These are phyloP conservation scores for Dermochelys coriacea DNA, from an alignment of 2,797 vertebrate species.

Conservation along the genomic window DNA sequence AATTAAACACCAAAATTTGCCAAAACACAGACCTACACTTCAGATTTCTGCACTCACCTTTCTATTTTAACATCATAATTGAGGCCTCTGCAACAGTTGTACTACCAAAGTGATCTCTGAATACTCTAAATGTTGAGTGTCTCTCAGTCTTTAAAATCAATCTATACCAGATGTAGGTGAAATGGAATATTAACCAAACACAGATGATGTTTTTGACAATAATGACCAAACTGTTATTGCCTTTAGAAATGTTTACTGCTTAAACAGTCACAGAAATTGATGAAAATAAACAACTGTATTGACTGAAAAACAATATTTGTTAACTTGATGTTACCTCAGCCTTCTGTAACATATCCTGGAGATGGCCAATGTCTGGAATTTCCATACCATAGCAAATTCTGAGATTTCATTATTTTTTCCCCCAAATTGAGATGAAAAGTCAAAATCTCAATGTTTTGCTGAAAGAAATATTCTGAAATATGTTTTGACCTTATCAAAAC, in stretches of 20 bases:
- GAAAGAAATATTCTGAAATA: not conserved
- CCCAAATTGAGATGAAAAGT: not conserved
- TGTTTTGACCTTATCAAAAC: not conserved
- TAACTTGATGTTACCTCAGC: not conserved
- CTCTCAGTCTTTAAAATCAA: not conserved
- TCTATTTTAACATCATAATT: not conserved
- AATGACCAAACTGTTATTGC: not conserved
- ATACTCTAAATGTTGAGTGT: not conserved
- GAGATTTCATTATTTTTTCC: not conserved
- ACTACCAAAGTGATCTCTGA: not conserved
- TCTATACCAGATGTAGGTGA: not conserved
- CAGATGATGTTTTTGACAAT: not conserved
- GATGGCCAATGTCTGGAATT: not conserved
- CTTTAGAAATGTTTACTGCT: not conserved
- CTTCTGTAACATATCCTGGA: not conserved
- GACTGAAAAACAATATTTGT: not conserved
- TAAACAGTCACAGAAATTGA: not conserved
- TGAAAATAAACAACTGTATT: not conserved
- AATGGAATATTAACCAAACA: not conserved
- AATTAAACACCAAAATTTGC: rapidly evolving
- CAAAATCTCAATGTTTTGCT: not conserved
- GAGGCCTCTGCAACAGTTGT: not conserved
- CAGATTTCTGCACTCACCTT: not conserved
- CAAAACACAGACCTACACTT: rapidly evolving
- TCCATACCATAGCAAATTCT: not conserved